These are phyloP conservation scores for Temnothorax nylanderi DNA, from an alignment of 1,140 invertebrate genomes.

Conservation along the genomic window DNA sequence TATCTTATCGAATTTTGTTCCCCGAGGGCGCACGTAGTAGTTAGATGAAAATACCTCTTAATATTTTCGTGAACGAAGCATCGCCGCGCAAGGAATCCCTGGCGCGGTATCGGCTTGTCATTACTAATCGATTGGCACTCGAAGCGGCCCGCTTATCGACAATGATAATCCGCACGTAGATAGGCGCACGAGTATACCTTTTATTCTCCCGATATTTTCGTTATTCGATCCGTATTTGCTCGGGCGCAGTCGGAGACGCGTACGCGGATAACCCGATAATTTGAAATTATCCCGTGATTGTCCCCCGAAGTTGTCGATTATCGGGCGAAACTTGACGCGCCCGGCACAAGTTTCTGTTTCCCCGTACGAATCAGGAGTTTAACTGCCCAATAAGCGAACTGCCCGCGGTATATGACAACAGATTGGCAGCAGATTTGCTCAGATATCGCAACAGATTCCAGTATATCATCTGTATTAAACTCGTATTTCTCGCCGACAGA, in stretches of 20 bases:
- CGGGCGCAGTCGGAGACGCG: not conserved
- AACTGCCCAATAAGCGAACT: not conserved
- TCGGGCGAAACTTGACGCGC: not conserved
- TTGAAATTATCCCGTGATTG: constrained; percentile 16
- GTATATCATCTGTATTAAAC: not conserved
- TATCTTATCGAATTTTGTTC: not conserved
- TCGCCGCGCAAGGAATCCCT: not conserved
- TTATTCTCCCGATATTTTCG: constrained; percentile 5
- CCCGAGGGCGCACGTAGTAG: not conserved
- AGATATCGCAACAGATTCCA: not conserved
- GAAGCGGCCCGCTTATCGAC: not conserved
- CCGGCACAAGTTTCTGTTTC: not conserved
- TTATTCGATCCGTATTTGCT: constrained; percentile 1
- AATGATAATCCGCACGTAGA: not conserved
- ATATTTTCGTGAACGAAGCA: not conserved
- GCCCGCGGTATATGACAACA: not conserved
- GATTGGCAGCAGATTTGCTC: not conserved
- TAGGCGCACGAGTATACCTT: not conserved
- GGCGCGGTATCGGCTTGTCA: not conserved
- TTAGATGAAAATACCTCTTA: not conserved
- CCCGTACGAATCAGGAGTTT: not conserved
- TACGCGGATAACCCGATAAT: not conserved
- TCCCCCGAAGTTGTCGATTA: not conserved
- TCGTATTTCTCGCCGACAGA: not conserved
- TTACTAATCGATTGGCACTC: constrained; percentile 39